phyloP scores from a whole-genome alignment of 2,888 invertebrate species.

The Elegia similella region DNA sequence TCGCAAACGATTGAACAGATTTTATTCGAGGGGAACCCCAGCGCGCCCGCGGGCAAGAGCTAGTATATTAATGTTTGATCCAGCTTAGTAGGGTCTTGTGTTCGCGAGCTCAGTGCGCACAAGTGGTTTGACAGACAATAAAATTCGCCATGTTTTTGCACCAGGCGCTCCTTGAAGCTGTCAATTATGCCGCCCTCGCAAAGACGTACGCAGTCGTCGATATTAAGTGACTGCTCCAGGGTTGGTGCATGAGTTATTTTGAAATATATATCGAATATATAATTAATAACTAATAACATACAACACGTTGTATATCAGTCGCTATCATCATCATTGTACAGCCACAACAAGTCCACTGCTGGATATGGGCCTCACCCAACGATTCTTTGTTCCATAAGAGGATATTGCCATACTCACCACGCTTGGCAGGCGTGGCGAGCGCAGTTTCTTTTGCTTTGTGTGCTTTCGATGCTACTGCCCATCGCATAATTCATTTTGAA shows the following conservation, averaged over 20 bases:
- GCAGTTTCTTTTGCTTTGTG: no score
- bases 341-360: no score
- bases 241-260: constrained; percentile 15
- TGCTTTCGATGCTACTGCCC: no score
- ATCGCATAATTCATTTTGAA: no score
- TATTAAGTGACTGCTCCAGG: constrained; percentile 37
- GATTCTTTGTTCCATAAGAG: no score
- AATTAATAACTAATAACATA: not conserved
- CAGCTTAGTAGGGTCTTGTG: constrained; percentile 1
- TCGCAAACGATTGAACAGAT: not conserved
- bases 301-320: no score
- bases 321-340: no score
- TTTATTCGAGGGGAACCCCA: not conserved
- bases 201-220: constrained; percentile 55
- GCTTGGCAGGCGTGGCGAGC: no score
- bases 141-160: constrained; percentile 74
- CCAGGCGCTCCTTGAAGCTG: constrained; percentile 64
- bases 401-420: no score
- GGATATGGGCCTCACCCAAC: no score
- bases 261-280: no score
- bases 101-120: constrained; percentile 26
- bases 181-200: constrained; percentile 62
- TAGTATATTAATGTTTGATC: constrained; percentile 5
- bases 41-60: not conserved
- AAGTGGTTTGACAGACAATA: constrained; percentile 67